Base-by-base conservation (phyloP, 2,888 invertebrate species). In the Ischnura elegans region DNA sequence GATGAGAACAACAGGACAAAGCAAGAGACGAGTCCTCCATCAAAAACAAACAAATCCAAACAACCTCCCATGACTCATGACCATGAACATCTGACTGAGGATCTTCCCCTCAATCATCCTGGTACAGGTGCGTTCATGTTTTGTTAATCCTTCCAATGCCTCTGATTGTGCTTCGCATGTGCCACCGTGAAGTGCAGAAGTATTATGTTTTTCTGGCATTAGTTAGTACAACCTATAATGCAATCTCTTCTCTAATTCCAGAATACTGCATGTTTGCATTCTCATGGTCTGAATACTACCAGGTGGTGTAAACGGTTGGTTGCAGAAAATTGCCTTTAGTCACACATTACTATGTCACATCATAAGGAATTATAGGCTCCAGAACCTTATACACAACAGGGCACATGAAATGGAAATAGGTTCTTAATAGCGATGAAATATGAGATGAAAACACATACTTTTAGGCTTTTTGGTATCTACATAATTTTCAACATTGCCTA, bases 91-190 rank as follows among this genome's bases (percentile, higher is more conserved):
- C 90, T 90, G 90, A 90, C 90, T 90, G 90, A 90, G 61, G 90
- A 61, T 90, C 90, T 90, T 61, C 90, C 90, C 55, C 90, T 90
- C 61, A 90, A 90, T 90, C 90, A 90, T 61, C 90, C 29, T 90
- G 90, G 90, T 90, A 61, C 90, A 90, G 90, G 90, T 90, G 90
- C 90, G 90, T 90, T 61, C 55, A 61, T 90, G 90, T 90, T 90
- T 90, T 90, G 43, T 90, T 90, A 76, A 76, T 76, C 90, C 55
- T 90, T 90, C 55, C 90, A 36, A 61, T 55, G 55, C 61, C 61
- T 90, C 76, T 55, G 13, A 61, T 61, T 90, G 90, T 55, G 90
- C 61, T 90, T 90, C 90, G 61, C 90, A 90, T 66, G 55, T 43
- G 90, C 90, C 90, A 76, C 36, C 36, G 36, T 76, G 76, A 29